Evolutionary conservation across 2,888 invertebrate species (phyloP).

Genomic region (Tachina fera): DNA sequence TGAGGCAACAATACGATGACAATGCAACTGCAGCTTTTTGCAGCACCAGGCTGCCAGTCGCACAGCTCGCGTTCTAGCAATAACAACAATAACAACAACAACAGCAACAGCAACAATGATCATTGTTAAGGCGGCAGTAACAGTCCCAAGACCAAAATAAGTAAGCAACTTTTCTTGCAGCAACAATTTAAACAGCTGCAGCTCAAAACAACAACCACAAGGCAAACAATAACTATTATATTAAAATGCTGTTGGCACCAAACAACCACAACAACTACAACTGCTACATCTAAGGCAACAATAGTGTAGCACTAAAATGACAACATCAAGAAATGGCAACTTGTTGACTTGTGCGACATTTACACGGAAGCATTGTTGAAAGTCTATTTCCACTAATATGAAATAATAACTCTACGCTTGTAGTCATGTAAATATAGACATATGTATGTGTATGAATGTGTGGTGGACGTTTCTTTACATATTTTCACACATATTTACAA

Average conservation of each 20-base stretch:
- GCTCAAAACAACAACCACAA: conserved; percentile 47
- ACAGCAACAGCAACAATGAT: conserved; percentile 20
- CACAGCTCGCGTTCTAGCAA: conserved; percentile 9
- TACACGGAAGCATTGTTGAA: conserved; percentile 79
- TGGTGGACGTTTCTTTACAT: conserved; percentile 4
- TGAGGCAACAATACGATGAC: conserved; percentile 48
- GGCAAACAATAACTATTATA: conserved; percentile 51
- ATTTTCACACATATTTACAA: conserved; percentile 7
- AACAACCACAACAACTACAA: conserved; percentile 19
- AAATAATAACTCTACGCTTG: conserved; percentile 53
- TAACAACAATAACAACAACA: too few species aligned
- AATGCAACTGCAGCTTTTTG: conserved; percentile 13
- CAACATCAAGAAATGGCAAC: conserved; percentile 59
- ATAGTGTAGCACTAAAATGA: conserved; percentile 5
- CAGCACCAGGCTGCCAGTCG: conserved; percentile 21
- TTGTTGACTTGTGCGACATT: conserved; percentile 80
- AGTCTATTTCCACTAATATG: conserved; percentile 70
- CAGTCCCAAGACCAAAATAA: conserved; percentile 30
- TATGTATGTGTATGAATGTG: not conserved
- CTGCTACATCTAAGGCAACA: conserved; percentile 38
- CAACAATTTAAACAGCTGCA: conserved; percentile 33
- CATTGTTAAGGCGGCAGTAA: conserved; percentile 35
- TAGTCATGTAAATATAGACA: not conserved
- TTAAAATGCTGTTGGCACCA: conserved; percentile 59
- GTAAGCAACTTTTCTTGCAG: conserved; percentile 43